Evolutionary conservation across 2,113 vertebrate genomes (phyloP), one percentile per base, ranked within the genome.

Genomic region (Leuciscus idus): DNA sequence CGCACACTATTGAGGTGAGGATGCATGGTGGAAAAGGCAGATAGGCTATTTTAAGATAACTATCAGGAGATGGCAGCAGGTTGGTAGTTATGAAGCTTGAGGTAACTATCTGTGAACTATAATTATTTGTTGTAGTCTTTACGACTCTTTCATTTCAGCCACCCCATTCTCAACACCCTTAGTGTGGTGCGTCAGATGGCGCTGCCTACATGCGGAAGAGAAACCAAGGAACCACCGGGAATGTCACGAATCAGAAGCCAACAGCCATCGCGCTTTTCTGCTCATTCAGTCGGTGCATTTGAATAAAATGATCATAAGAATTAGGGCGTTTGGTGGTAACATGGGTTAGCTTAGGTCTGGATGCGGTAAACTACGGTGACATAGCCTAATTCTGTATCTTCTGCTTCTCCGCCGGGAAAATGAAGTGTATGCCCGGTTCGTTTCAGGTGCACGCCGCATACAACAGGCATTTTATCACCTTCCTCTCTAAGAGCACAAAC

Each of bases 401-500:
- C 70, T 59, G 68, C 33, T 48, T 50, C 55, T 81, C 84, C 77
- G 55, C 87, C 81, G 84, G 84, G 39, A 88, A 88, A 86, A 88
- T 88, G 87, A 86, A 83, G 80, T 82, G 21, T 52, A 66, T 59
- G 52, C 72, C 39, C 62, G 76, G 72, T 59, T 83, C 36, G 62
- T 81, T 79, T 79, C 74, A 86, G 80, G 75, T 84, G 87, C 84
- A 15, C 43, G 61, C 48, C 43, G 84, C 79, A 83, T 83, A 80
- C 61, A 57, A 28, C 15, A 72, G 46, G 70, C 33, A 85, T 57
- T 33, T 64, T 23, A 39, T 15, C 72, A 70, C 48, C 46, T 28
- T 70, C 84, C 33, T 72, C 70, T 73, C n/a, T 64, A 19, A 81
- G 8, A 48, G 43, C n/a, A 68, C 80, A 46, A 83, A 62, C 84